phyloP scores from a whole-genome alignment of 37 sponge, comb jelly and placozoan species.

The Axinella damicornis region DNA sequence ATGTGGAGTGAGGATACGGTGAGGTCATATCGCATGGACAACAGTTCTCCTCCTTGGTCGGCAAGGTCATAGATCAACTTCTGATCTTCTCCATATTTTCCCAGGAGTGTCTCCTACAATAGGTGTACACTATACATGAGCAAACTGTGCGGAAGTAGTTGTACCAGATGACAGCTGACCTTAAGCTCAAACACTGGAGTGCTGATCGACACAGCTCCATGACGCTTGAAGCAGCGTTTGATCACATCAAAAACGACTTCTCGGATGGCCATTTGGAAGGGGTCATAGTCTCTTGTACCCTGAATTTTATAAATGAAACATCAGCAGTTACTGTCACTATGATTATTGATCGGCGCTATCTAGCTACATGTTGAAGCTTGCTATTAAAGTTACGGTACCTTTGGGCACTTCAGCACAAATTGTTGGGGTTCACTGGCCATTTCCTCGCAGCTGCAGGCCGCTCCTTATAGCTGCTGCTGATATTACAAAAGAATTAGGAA shows the following conservation, averaged over 20 bases:
- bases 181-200: constrained; percentile 99
- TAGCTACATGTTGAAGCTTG: not conserved
- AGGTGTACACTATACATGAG: not conserved
- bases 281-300: constrained; percentile 93
- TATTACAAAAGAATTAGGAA: no score
- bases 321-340: no score
- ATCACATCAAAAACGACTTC: constrained; percentile 87
- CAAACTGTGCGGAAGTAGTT: not conserved
- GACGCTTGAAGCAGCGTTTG: constrained; percentile 87
- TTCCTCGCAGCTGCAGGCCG: no score
- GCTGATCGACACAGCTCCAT: constrained; percentile 97
- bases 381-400: constrained; percentile 32
- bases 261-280: constrained; percentile 97
- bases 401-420: constrained; percentile 82
- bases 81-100: constrained; percentile 99
- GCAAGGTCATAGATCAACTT: constrained; percentile 98
- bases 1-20: constrained; percentile 74
- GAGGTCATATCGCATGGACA: constrained; percentile 96
- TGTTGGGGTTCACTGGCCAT: no score
- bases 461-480: no score
- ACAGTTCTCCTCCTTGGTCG: constrained; percentile 98
- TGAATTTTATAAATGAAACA: constrained; percentile 10
- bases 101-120: constrained; percentile 76
- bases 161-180: constrained; percentile 31
- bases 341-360: no score